A percentile compares a stretch with the other conserved stretches of the same genome.
phyloP scores from a whole-genome alignment of 2,113 vertebrate genomes.

The Bostrychus sinensis region DNA sequence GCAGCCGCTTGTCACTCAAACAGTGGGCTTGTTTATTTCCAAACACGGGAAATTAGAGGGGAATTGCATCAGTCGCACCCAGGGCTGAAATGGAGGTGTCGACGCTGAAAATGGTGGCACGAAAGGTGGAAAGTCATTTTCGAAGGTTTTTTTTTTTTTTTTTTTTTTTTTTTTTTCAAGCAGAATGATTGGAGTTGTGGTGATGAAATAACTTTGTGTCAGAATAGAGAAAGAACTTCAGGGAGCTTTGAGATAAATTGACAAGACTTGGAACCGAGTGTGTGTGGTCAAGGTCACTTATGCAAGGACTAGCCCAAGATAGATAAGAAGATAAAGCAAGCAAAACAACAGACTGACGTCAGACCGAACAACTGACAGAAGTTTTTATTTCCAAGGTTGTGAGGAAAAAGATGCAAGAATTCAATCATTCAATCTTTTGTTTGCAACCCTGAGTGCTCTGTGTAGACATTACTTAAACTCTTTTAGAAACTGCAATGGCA shows the following conservation, averaged over 20 bases:
- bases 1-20: constrained; percentile 2
- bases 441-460: neutral
- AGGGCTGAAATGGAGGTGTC: neutral
- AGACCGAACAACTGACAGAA: no score
- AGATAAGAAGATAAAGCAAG: no score
- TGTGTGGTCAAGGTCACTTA: no score
- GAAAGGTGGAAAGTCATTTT: neutral
- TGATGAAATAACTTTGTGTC: neutral
- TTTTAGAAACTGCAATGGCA: no score
- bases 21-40: constrained; percentile 11
- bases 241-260: no score
- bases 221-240: no score
- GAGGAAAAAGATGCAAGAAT: neutral
- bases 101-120: neutral
- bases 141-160: neutral
- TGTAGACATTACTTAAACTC: neutral
- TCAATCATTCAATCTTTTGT: neutral
- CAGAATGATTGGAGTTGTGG: neutral
- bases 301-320: no score
- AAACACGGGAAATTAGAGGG: constrained; percentile 1
- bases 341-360: no score
- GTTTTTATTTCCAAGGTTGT: no score
- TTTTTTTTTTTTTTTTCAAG: neutral
- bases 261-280: no score
- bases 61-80: constrained; percentile 2